Base-by-base conservation (phyloP, 2,113 vertebrate species). In the Peucedramus taeniatus region DNA sequence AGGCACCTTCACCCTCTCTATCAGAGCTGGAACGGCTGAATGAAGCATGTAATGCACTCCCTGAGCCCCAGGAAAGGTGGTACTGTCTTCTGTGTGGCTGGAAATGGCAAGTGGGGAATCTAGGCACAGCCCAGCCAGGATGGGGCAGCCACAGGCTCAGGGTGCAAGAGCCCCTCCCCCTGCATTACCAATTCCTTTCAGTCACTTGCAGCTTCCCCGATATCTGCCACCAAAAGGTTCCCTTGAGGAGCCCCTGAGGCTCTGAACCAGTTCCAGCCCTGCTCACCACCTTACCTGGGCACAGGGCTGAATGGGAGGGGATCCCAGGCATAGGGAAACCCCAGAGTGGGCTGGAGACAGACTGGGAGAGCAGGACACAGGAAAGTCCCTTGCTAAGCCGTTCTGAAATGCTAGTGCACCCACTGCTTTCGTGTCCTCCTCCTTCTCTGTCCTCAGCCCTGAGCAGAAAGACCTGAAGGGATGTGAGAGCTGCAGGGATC, bases 11-110 rank as follows among this genome's bases (percentile, higher is more conserved):
- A 11, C 4, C 3, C 26, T 50, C 28, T 7, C 1, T 4, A 2
- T n/a, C 44, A 26, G 66, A 59, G 65, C 33, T 61, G 40, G 47
- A 9, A 9, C 12, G 9, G 47, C 33, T 60, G 44, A 23, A 23
- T 1, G 33, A 54, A 39, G 35, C 13, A 7, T 0, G 1, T 5
- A 5, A 30, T 0, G 0, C 1, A 9, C 11, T 49, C 28, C n/a
- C 31, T 1, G 6, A 77, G 40, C 68, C 16, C 31, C n/a, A 8
- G 60, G 60, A 54, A 14, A 2, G 11, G 54, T 85, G 35, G 6
- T 7, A 39, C 17, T 2, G 0, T 21, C 24, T 31, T 20, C 59
- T 30, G 10, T 5, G 26, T 0, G 16, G 12, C 42, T 23, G 50
- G 23, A 33, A 54, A 20, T 22, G n/a, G 56, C 60, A 31, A 13